Evolutionary conservation across 23 tunicate genomes (phyloP).

Genomic region (Phallusia fumigata): DNA sequence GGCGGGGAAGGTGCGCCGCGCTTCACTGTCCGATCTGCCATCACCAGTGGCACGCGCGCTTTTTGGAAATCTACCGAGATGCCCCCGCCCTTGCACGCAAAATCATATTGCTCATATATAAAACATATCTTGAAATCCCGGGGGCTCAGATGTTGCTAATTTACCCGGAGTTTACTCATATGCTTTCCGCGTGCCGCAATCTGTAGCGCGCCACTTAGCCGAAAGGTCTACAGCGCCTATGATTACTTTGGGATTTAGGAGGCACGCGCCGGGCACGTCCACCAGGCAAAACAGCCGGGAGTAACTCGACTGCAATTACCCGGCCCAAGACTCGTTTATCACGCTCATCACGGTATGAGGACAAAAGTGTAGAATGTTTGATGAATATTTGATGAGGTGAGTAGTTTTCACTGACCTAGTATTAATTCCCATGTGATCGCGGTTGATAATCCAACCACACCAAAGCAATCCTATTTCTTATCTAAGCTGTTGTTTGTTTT

Average conservation of each 20-base stretch:
- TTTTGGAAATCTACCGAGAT: not conserved
- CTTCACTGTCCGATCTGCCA: conserved; percentile 12
- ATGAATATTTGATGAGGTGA: conserved; percentile 43
- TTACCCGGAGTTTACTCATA: not conserved
- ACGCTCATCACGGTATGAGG: conserved; percentile 8
- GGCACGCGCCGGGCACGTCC: not conserved
- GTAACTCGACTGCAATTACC: conserved; percentile 23
- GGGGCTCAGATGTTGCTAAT: not conserved
- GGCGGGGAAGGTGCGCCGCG: not conserved
- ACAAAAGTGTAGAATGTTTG: conserved; percentile 22
- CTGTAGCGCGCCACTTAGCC: not conserved
- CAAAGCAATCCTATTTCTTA: not conserved
- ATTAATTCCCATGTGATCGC: conserved; percentile 44
- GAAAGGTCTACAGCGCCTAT: not conserved
- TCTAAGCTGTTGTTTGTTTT: not conserved
- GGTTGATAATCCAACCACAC: conserved; percentile 2
- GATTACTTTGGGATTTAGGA: not conserved
- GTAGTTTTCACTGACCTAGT: conserved; percentile 32
- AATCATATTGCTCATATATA: conserved; percentile 3
- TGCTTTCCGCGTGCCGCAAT: not conserved
- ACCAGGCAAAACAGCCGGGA: not conserved
- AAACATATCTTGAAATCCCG: not conserved
- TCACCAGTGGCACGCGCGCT: not conserved
- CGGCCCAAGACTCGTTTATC: conserved; percentile 19
- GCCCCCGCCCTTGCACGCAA: not conserved